Evolutionary conservation across 1,140 invertebrate species (phyloP), one percentile per base, ranked within the genome.

Genomic region (Oedothorax gibbosus): DNA sequence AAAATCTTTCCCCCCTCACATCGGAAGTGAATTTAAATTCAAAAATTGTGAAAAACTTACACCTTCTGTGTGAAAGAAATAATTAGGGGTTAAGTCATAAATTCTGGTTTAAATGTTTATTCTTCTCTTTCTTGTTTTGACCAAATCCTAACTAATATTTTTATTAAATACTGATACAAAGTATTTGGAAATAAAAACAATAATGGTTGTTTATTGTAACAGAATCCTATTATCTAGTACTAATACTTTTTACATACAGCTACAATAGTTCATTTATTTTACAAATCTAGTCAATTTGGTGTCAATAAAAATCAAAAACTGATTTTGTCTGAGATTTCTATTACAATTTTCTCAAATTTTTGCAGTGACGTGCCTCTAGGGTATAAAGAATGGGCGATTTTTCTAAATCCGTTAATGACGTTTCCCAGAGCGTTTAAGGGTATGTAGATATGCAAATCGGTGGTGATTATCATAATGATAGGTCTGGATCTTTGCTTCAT

Each of bases 381-480:
- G n/a, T n/a, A 71, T 20, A 75, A 75, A 75, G 20, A 75, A 75
- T 57, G 53, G 72, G 35, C 35, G 72, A 75, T 75, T 75, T 75
- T 75, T 75, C 72, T 56, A 35, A 35, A 35, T 2, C 35, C 35
- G 35, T 35, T 35, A 35, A 35, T 35, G 35, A 35, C 35, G 35
- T 35, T 35, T 35, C 35, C 35, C 35, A 14, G 20, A 15, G 12
- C 72, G 49, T 35, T 75, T 75, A 75, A 75, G 56, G 72, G 54
- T 20, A 75, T 20, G 72, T 57, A 49, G 72, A n/a, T 75, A 75
- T 75, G 72, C 72, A 75, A 75, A 75, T 75, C 53, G 56, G n/a
- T n/a, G 21, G 20, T 57, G 72, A 75, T 75, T 75, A 75, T 75
- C 72, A 75, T 75, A 75, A 75, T 75, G 72, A 75, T 75, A 21